Evolutionary conservation across 2,797 vertebrate genomes (phyloP).

Genomic region (Mus minutoides): DNA sequence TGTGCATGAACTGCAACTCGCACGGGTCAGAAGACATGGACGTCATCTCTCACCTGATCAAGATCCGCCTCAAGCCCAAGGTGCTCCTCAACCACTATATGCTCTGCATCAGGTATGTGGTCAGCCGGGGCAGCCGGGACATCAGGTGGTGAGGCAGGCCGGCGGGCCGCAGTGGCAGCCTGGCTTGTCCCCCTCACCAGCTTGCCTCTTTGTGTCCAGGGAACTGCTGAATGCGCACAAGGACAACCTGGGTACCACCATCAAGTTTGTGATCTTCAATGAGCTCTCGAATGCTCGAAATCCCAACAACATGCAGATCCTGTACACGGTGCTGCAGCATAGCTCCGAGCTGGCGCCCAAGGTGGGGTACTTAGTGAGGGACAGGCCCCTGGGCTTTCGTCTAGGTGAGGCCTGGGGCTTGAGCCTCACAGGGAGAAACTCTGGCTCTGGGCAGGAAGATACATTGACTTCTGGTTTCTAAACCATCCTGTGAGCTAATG

Average conservation of each 20-base stretch:
- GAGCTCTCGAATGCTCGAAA: constrained; percentile 98
- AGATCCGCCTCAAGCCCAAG: constrained; percentile 98
- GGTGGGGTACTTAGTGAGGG: constrained; percentile 83
- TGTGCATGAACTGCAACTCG: constrained; percentile 97
- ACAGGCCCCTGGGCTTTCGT: neutral
- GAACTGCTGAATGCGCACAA: constrained; percentile 96
- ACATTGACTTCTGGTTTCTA: neutral
- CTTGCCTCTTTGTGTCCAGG: constrained; percentile 82
- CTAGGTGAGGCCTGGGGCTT: neutral
- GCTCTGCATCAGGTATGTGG: constrained; percentile 65
- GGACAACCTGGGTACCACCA: constrained; percentile 97
- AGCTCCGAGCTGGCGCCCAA: constrained; percentile 97
- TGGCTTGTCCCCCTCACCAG: neutral
- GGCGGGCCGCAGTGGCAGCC: too few relatives aligned
- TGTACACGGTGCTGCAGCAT: constrained; percentile 96
- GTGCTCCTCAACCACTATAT: constrained; percentile 95
- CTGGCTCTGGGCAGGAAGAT: neutral
- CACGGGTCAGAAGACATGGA: constrained; percentile 97
- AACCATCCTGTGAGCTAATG: neutral
- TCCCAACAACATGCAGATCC: constrained; percentile 99
- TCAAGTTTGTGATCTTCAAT: constrained; percentile 99
- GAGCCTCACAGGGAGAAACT: neutral
- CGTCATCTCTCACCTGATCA: constrained; percentile 97
- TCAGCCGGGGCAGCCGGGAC: accelerated
- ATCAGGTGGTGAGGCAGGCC: accelerated